Conservation (phyloP, 2,888 invertebrate genomes). For the Agrotis puta region DNA sequence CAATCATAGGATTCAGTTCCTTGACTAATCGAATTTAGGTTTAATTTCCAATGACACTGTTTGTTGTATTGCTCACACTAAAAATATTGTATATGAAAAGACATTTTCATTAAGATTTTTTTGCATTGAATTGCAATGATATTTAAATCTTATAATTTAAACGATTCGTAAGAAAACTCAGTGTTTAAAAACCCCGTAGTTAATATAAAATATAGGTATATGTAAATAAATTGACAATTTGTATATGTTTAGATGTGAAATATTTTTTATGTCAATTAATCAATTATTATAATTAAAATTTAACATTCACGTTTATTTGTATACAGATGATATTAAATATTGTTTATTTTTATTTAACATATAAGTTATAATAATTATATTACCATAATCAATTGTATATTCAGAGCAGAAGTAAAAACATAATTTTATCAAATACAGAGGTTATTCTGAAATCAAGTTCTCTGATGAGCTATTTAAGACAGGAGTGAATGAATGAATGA, state of each 20-base stretch:
- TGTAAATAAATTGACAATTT: slow-evolving; percentile 27
- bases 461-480: not conserved
- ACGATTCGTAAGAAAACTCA: slow-evolving; percentile 10
- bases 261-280: slow-evolving; percentile 17
- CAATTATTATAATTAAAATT: not conserved
- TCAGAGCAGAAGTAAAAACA: slow-evolving; percentile 17
- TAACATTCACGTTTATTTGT: slow-evolving; percentile 29
- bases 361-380: slow-evolving; percentile 18
- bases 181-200: slow-evolving; percentile 28
- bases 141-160: slow-evolving; percentile 5
- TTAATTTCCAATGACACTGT: slow-evolving; percentile 46
- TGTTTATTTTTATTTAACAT: slow-evolving; percentile 22
- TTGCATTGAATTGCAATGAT: slow-evolving; percentile 17
- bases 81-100: slow-evolving; percentile 58
- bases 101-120: slow-evolving; percentile 53
- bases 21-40: slow-evolving; percentile 54
- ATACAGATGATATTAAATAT: slow-evolving; percentile 29
- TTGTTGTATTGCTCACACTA: slow-evolving; percentile 47
- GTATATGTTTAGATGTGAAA: slow-evolving; percentile 24
- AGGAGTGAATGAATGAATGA: too few relatives aligned
- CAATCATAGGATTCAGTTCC: slow-evolving; percentile 49
- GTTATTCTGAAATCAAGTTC: not conserved
- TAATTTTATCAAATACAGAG: not conserved
- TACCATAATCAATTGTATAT: slow-evolving; percentile 22
- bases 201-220: not conserved